phyloP scores from a whole-genome alignment of 2,888 invertebrate species.

The Drosophila greeni region DNA sequence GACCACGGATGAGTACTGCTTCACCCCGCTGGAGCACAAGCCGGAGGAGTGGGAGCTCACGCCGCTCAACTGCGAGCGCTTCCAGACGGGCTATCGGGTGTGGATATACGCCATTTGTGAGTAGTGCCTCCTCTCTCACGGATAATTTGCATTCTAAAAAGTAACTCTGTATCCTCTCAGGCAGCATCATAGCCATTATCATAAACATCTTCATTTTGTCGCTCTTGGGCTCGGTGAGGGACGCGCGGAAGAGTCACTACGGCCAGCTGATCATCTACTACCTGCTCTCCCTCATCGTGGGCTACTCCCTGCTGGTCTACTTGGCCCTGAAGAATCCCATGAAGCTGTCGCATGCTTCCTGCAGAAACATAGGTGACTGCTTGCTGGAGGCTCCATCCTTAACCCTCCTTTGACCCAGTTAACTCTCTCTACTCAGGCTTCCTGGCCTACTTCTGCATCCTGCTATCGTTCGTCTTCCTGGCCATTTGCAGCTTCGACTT shows the following conservation, averaged over 20 bases:
- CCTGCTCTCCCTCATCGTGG: constrained; percentile 59
- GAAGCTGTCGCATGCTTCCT: constrained; percentile 64
- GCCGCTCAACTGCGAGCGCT: constrained; percentile 69
- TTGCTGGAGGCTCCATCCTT: too few relatives aligned
- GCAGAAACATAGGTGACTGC: constrained; percentile 64
- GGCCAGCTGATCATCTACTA: constrained; percentile 71
- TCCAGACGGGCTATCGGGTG: constrained; percentile 67
- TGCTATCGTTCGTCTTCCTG: constrained; percentile 68
- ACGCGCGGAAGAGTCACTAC: constrained; percentile 70
- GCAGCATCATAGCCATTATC: constrained; percentile 67
- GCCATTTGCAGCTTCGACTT: constrained; percentile 70
- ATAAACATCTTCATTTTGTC: constrained; percentile 66
- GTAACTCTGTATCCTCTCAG: constrained; percentile 30
- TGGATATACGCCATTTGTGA: constrained; percentile 75
- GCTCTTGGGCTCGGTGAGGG: constrained; percentile 61
- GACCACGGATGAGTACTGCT: constrained; percentile 71
- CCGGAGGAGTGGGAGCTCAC: constrained; percentile 62
- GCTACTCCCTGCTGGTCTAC: constrained; percentile 65
- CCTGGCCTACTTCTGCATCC: constrained; percentile 69
- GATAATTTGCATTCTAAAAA: background rate
- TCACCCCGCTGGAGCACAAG: constrained; percentile 66
- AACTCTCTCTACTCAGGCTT: constrained; percentile 50
- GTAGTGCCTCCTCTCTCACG: background rate
- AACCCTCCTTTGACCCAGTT: background rate
- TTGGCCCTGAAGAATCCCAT: constrained; percentile 70